These are phyloP conservation scores for Drosophila anceps DNA, from an alignment of 2,888 invertebrate species.

Conservation along the genomic window DNA sequence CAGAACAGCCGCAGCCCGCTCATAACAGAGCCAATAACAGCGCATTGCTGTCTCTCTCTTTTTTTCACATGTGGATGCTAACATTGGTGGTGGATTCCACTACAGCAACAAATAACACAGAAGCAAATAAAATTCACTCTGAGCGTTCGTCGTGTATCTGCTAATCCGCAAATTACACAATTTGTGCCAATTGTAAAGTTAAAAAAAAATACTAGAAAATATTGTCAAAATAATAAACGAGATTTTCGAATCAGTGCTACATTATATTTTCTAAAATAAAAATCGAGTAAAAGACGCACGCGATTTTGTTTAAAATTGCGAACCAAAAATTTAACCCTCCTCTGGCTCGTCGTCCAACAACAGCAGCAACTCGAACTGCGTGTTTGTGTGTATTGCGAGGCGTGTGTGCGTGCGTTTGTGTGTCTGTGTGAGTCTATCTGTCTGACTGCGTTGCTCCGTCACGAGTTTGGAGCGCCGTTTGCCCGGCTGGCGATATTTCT, in stretches of 20 bases:
- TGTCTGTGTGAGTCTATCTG: conserved; percentile 36
- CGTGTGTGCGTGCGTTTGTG: conserved; percentile 16
- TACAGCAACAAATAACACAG: conserved; percentile 57
- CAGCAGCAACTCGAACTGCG: conserved; percentile 35
- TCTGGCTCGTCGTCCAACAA: conserved; percentile 16
- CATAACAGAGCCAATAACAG: conserved; percentile 48
- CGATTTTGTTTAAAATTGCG: conserved; percentile 20
- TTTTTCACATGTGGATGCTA: conserved; percentile 45
- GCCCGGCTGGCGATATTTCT: conserved; percentile 33
- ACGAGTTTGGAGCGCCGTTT: conserved; percentile 72
- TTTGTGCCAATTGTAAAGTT: conserved; percentile 64
- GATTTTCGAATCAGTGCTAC: conserved; percentile 13
- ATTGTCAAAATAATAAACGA: conserved; percentile 60
- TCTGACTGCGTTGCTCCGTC: conserved; percentile 54
- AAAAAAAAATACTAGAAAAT: conserved; percentile 37
- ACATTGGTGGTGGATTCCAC: conserved; percentile 67
- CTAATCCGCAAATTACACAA: conserved; percentile 76
- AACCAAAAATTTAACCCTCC: conserved; percentile 28
- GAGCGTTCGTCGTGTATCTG: conserved; percentile 65
- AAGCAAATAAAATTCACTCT: conserved; percentile 55
- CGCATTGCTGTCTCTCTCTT: conserved; percentile 34
- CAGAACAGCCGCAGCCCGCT: conserved; percentile 8
- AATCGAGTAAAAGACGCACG: conserved; percentile 17
- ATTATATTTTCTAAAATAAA: conserved; percentile 38
- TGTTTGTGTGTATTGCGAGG: conserved; percentile 31